phyloP scores from a whole-genome alignment of 1,140 invertebrate genomes.

The Anadara kagoshimensis region DNA sequence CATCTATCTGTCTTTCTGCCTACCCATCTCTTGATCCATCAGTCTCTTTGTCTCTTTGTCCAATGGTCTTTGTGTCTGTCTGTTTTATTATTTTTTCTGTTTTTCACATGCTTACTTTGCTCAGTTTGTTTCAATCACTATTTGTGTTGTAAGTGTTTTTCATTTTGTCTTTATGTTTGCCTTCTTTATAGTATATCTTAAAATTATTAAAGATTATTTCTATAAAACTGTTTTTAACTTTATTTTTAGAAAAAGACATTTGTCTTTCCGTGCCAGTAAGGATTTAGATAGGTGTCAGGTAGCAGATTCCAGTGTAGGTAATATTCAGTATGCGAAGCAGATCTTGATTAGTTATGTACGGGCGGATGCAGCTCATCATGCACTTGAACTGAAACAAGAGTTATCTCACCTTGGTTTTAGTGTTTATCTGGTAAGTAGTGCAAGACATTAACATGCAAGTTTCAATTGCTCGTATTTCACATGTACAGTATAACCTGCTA shows the following conservation, averaged over 20 bases:
- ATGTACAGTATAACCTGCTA: too few species aligned
- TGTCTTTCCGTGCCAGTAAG: slow-evolving; percentile 56
- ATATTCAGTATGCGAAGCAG: slow-evolving; percentile 55
- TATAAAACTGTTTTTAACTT: neutral
- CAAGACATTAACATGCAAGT: neutral
- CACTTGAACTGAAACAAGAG: slow-evolving; percentile 71
- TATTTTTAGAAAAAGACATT: slow-evolving; percentile 24
- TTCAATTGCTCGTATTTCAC: neutral
- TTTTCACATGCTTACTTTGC: neutral
- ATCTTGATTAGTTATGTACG: slow-evolving; percentile 75
- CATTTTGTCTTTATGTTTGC: neutral
- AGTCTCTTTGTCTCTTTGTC: too few species aligned
- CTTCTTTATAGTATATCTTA: neutral
- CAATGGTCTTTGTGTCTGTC: too few species aligned
- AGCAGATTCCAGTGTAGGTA: slow-evolving; percentile 23
- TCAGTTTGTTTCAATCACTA: too few species aligned
- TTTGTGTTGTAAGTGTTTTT: neutral
- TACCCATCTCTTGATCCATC: too few species aligned
- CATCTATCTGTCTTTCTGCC: too few species aligned
- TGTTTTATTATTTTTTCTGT: neutral
- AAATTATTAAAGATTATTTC: neutral
- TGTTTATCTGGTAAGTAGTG: slow-evolving; percentile 71
- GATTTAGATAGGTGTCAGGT: slow-evolving; percentile 45
- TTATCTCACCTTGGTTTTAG: slow-evolving; percentile 68
- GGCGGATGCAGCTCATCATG: slow-evolving; percentile 73